Conservation (phyloP, 1,140 invertebrate species). For the Diachasmimorpha longicaudata region DNA sequence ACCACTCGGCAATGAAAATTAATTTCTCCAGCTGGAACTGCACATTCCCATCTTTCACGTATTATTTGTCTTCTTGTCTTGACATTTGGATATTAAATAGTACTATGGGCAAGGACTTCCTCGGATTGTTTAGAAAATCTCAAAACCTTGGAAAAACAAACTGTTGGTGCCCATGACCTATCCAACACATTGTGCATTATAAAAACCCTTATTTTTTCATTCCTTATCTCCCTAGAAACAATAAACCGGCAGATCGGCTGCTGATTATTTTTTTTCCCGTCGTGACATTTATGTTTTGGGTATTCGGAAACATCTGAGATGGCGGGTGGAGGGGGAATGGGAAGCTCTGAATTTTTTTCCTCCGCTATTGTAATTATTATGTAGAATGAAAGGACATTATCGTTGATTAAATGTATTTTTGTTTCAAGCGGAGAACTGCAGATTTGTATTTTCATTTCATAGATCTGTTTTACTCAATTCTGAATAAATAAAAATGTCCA, state of each 20-base stretch:
- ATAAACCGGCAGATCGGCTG: slow-evolving; percentile 33
- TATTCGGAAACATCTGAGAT: background rate
- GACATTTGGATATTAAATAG: slow-evolving; percentile 10
- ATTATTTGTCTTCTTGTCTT: background rate
- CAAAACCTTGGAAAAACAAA: slow-evolving; percentile 44
- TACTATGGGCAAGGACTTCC: slow-evolving; percentile 23
- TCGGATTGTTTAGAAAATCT: slow-evolving; percentile 40
- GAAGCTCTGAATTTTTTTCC: too few relatives aligned
- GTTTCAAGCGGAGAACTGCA: too few relatives aligned
- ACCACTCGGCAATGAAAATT: background rate
- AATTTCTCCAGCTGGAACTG: background rate
- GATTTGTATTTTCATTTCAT: too few relatives aligned
- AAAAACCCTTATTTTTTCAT: slow-evolving; percentile 20
- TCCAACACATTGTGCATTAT: slow-evolving; percentile 31
- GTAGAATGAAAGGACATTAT: too few relatives aligned
- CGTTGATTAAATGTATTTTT: too few relatives aligned
- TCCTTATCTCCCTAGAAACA: slow-evolving; percentile 36
- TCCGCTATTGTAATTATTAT: too few relatives aligned
- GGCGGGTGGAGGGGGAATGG: too few relatives aligned
- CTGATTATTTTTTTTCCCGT: background rate
- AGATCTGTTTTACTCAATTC: too few relatives aligned
- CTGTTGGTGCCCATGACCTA: slow-evolving; percentile 43
- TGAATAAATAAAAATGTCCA: too few relatives aligned
- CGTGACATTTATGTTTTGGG: background rate
- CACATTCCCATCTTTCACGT: background rate